Percentiles rank a stretch among this genome's conserved stretches.
These are phyloP conservation scores for Gavia stellata DNA, from an alignment of 2,113 vertebrate genomes.

Conservation along the genomic window DNA sequence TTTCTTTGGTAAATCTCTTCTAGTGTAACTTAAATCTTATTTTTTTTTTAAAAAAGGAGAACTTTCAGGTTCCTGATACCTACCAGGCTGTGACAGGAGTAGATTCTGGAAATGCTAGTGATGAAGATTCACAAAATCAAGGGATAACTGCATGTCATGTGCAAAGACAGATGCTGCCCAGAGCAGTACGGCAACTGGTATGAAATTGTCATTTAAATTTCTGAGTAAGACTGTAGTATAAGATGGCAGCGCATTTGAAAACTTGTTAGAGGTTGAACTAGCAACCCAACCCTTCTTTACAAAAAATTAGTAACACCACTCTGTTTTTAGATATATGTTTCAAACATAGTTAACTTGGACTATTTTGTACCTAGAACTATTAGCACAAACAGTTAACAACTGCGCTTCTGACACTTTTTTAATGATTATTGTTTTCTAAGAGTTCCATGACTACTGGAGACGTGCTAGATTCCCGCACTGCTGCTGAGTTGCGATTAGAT, in stretches of 20 bases:
- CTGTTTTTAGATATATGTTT: neutral
- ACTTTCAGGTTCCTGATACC: conserved; percentile 71
- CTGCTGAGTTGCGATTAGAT: conserved; percentile 36
- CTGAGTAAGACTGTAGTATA: neutral
- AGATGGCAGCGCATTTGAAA: neutral
- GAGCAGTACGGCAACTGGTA: conserved; percentile 71
- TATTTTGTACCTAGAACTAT: neutral
- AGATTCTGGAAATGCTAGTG: conserved; percentile 81
- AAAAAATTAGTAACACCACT: neutral
- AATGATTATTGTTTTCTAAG: conserved; percentile 43
- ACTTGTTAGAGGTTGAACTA: neutral
- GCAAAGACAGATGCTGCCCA: conserved; percentile 57
- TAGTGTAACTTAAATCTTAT: neutral
- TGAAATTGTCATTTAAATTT: neutral
- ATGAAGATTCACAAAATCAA: conserved; percentile 76
- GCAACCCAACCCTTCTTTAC: neutral
- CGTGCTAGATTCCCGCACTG: neutral
- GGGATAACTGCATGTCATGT: conserved; percentile 38
- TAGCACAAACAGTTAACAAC: neutral
- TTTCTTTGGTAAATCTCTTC: neutral
- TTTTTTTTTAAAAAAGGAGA: conserved; percentile 48
- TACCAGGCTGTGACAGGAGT: conserved; percentile 72
- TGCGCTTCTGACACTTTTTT: neutral
- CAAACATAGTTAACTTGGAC: neutral
- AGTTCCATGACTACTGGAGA: conserved; percentile 55